Base-by-base conservation (phyloP, 2,113 vertebrate genomes). In the Chauna torquata region DNA sequence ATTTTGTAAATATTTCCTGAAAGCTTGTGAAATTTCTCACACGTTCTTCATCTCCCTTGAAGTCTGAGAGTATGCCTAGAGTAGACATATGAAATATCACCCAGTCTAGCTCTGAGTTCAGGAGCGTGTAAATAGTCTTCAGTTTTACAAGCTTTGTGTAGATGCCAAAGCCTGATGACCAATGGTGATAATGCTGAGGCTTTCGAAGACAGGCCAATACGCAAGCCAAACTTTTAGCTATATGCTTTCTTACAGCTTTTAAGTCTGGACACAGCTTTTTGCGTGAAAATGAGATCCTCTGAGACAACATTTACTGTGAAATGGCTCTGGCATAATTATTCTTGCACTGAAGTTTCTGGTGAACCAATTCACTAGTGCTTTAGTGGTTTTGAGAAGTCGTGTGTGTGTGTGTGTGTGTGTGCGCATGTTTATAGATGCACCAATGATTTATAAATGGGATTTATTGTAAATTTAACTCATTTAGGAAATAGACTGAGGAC, bases 11-110 rank as follows among this genome's bases (percentile, higher is more conserved):
- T 85, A 88, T 78, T 96, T 96, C 92, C 88, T 89, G 65, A 86
- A 90, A 94, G 83, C 91, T 95, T 96, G 83, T 94, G 95, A 96
- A 87, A 96, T 96, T 91, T 96, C 88, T 92, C 92, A 93, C 69
- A 28, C 86, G 81, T 58, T 93, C 82, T 64, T 82, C 59, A 65
- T 92, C 92, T 89, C 89, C 65, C 50, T 80, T 82, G 69, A 55
- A 77, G 68, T 52, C 82, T 93, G 90, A n/a, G n/a, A n/a, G n/a
- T n/a, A n/a, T n/a, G n/a, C n/a, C n/a, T 82, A 66, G 74, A 57
- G 70, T 12, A 68, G 52, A 54, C 81, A 79, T 64, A 52, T 71
- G 71, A 95, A 90, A 80, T 49, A 87, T n/a, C 64, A 45, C 20
- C 84, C 10, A 18, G 36, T 69, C 82, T 95, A 82, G 89, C 74